Percentiles rank a stretch among this genome's conserved stretches.
phyloP scores from a whole-genome alignment of 2,888 invertebrate genomes.

The Hydraecia micacea region DNA sequence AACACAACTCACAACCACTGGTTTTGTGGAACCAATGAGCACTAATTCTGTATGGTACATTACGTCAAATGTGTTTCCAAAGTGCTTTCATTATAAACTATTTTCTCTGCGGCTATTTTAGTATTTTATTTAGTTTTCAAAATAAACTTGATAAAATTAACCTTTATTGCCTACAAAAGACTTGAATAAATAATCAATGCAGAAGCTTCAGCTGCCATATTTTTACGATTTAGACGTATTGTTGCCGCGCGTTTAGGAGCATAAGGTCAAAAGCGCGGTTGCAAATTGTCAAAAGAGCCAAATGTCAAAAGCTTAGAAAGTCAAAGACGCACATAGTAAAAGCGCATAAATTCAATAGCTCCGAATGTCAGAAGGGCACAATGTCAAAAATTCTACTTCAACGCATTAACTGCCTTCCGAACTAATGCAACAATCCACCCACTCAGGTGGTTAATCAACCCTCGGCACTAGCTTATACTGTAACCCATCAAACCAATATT shows the following conservation, averaged over 20 bases:
- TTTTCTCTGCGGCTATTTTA: not conserved
- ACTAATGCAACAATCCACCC: not conserved
- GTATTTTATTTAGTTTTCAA: not conserved
- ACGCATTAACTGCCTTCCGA: too few species aligned
- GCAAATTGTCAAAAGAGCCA: too few species aligned
- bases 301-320: too few species aligned
- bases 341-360: too few species aligned
- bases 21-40: not conserved
- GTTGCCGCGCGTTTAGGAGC: too few species aligned
- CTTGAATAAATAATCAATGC: not conserved
- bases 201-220: not conserved
- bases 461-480: slow-evolving; percentile 1
- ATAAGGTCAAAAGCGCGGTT: too few species aligned
- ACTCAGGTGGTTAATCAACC: slow-evolving; percentile 7
- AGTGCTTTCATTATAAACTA: not conserved
- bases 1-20: too few species aligned
- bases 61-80: not conserved
- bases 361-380: too few species aligned
- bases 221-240: not conserved
- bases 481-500: slow-evolving; percentile 36
- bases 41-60: not conserved
- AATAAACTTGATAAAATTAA: not conserved
- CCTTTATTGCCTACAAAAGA: not conserved
- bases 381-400: too few species aligned
- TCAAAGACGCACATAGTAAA: too few species aligned